Base-by-base conservation (phyloP, 2,113 vertebrate species). In the Camelus bactrianus region DNA sequence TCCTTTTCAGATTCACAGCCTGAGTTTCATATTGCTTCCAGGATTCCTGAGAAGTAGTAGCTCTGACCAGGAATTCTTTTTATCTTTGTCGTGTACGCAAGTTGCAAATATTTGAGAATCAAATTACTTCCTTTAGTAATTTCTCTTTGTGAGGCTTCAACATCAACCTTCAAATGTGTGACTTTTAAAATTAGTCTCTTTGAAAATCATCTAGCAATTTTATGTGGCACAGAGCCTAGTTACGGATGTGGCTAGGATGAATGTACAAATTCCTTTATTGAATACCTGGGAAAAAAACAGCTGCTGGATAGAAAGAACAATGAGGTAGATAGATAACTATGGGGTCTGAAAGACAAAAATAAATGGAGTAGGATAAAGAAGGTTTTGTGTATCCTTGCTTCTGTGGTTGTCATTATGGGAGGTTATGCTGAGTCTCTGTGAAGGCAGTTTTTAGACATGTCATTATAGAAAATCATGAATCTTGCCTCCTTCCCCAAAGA, bases 11-110 rank as follows among this genome's bases (percentile, higher is more conserved):
- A 93, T 75, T 91, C 96, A 93, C 60, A 97, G 91, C 82, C 76
- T 86, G 67, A 84, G 67, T 93, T 83, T 96, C 89, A 56, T 16
- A 38, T 60, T 89, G 81, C 62, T 97, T 93, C 56, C 70, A 91
- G 81, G 81, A 97, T 91, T 94, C 83, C 83, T 35, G 5, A 92
- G 60, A 12, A 87, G 42, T 46, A 58, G n/a, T 50, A 73, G 26
- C 19, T 95, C 76, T 86, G 17, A 94, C 38, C 56, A 93, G 79
- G 81, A 96, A 86, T 94, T 85, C 76, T 96, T 97, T 97, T 96
- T 65, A 86, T 96, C 56, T 93, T 96, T 58, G 38, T 81, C 12
- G 17, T 32, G 10, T 62, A 48, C 48, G 5, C 48, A 93, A 64
- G 46, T 72, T 84, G 73, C 30, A 94, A 91, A 85, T 48, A 91